Base-by-base conservation (phyloP, 2,113 vertebrate genomes). In the Stigmatopora argus region DNA sequence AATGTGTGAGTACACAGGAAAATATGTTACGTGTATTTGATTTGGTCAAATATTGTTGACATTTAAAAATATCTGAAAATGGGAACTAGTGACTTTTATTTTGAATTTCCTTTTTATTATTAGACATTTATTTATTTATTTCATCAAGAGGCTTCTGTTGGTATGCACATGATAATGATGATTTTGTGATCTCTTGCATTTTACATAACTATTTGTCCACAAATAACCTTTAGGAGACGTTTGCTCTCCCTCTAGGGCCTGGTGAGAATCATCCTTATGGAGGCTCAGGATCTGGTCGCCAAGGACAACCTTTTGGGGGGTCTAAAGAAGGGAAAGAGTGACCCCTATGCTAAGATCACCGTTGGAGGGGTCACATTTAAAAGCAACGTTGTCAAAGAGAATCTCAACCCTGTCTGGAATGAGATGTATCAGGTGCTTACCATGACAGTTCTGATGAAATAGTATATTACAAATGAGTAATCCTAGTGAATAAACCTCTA, bases 361-460 rank as follows among this genome's bases (percentile, higher is more conserved):
- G 79, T 92, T 2, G 92, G 91, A 7, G 90, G 87, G 11, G 63
- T 66, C 19, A 81, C 66, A 17, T 93, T 95, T 73, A 92, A 90
- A 64, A 96, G 92, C 77, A 89, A 78, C 1, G 94, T 96, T 47
- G 74, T 97, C 73, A 92, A 93, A 62, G 93, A 95, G 80, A 92
- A 94, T 66, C 92, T 97, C 67, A 93, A 91, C 78, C 94, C 95
- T 0, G 90, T 88, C 62, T 97, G 95, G 95, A 94, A 94, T 44
- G 94, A 96, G 79, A 89, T 94, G 84, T 95, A 94, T 70, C 93
- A 96, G 94, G 95, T 96, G 62, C 23, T 61, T 13, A 23, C 35
- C 58, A 61, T 14, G 58, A 41, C 12, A 31, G 2, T 46, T 61
- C 6, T 79, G 13, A 67, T 60, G 19, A 35, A 6, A 35, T 17